A percentile compares a stretch with the other conserved stretches of the same genome.
These are phyloP conservation scores for Yoshiicerus persimilis DNA, from an alignment of 1,140 invertebrate species.

Conservation along the genomic window DNA sequence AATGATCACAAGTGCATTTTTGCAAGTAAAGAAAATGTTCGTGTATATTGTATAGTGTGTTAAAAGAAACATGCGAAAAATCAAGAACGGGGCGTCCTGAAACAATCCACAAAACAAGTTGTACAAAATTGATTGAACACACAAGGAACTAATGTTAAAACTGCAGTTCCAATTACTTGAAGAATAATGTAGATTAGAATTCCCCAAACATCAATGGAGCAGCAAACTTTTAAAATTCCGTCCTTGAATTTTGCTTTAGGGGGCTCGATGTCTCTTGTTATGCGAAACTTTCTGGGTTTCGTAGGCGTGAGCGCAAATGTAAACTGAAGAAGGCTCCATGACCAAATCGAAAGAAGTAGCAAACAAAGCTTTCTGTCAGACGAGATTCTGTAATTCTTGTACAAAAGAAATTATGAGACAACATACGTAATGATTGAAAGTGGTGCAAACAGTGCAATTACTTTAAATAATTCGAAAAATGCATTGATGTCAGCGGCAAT, in stretches of 20 bases:
- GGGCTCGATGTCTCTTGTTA: slow-evolving; percentile 54
- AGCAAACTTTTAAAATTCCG: slow-evolving; percentile 59
- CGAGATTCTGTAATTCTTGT: slow-evolving; percentile 70
- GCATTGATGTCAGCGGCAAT: slow-evolving; percentile 94
- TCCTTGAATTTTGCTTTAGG: slow-evolving; percentile 41
- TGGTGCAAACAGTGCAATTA: slow-evolving; percentile 5
- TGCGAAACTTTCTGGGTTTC: slow-evolving; percentile 71
- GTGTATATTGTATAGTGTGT: slow-evolving; percentile 84
- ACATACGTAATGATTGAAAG: too few relatives aligned
- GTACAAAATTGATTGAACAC: not conserved
- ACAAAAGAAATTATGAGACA: too few relatives aligned
- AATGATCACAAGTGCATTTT: slow-evolving; percentile 82
- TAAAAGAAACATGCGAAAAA: slow-evolving; percentile 78
- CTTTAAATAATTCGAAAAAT: slow-evolving; percentile 91
- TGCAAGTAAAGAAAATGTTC: slow-evolving; percentile 90
- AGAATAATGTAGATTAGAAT: slow-evolving; percentile 56
- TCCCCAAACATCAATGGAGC: slow-evolving; percentile 80
- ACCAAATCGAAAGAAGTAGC: slow-evolving; percentile 79
- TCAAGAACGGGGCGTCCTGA: slow-evolving; percentile 78
- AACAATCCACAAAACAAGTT: slow-evolving; percentile 27
- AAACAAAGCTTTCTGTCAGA: slow-evolving; percentile 71
- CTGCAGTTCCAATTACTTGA: slow-evolving; percentile 49
- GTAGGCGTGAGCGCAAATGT: slow-evolving; percentile 86
- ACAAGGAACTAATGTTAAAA: not conserved
- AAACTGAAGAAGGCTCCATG: slow-evolving; percentile 86